phyloP scores from a whole-genome alignment of 2,888 invertebrate genomes.

The Allolobophora icterica region DNA sequence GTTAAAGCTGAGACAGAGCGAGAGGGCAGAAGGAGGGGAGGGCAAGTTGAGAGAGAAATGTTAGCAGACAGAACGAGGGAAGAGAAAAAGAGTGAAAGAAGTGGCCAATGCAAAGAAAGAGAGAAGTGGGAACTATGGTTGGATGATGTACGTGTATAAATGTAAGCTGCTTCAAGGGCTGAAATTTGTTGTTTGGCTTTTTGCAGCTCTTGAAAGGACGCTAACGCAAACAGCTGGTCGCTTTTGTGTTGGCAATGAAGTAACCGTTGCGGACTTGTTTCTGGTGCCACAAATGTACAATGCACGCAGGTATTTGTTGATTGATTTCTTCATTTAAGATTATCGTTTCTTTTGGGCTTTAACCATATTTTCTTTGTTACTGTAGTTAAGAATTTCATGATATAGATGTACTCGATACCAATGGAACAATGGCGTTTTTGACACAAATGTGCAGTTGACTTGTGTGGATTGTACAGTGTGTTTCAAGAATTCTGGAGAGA shows the following conservation, averaged over 20 bases:
- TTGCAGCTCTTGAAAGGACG: conserved; percentile 82
- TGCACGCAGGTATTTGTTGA: conserved; percentile 67
- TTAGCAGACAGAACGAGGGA: too few species aligned
- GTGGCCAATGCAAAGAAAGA: neutral
- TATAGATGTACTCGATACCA: neutral
- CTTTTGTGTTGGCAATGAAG: conserved; percentile 90
- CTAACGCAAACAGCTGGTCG: conserved; percentile 77
- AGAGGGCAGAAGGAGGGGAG: neutral
- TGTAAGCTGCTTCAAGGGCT: neutral
- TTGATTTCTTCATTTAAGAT: neutral
- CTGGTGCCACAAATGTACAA: conserved; percentile 94
- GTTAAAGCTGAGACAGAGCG: neutral
- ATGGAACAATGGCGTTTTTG: neutral
- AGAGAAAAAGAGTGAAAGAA: neutral
- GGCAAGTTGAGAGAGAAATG: too few species aligned
- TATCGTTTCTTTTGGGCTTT: neutral
- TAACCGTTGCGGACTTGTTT: conserved; percentile 92
- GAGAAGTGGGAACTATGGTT: neutral
- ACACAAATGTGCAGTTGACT: too few species aligned
- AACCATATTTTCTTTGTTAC: neutral
- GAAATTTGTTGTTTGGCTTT: neutral
- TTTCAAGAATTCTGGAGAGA: too few species aligned
- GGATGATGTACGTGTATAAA: neutral
- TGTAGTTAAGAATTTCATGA: too few species aligned
- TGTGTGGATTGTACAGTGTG: too few species aligned